Evolutionary conservation across 2,113 vertebrate genomes (phyloP), one percentile per base, ranked within the genome.

Genomic region (Tyrannus savana): DNA sequence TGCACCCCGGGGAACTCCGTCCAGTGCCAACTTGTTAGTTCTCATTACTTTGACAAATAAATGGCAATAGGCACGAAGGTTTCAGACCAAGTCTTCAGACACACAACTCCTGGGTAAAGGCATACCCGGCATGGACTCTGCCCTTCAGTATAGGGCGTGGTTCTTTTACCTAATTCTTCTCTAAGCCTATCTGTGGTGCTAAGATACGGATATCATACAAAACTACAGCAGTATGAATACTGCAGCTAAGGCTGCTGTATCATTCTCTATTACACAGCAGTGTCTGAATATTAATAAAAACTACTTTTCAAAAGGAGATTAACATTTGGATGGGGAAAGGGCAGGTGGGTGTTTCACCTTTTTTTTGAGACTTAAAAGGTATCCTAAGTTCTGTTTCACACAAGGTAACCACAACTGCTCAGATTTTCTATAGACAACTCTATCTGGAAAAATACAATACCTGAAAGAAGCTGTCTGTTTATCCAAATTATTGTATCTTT

Each of bases 381-480:
- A 69, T 50, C 35, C 73, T 67, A 63, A 81, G 87, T 71, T 79
- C 25, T 8, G 22, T 92, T 94, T 73, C 76, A 74, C 47, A 39
- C 68, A 64, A 72, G 39, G 35, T 72, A 94, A 80, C 28, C 66
- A 82, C 31, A 95, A 59, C 62, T 87, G 37, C 77, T 92, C 31
- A 85, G 68, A 91, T 97, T 95, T 89, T 86, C 71, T 95, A 84
- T 42, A 74, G 84, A 53, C 73, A 86, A 78, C 50, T 72, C 79
- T 18, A 63, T 94, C 93, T 94, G 90, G 84, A 88, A 91, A 96
- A 95, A 95, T 60, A 30, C 46, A 92, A 73, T 77, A 95, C 60
- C 79, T 92, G 90, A 95, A 97, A 95, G 50, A 95, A 97, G 58
- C 53, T 92, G 64, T 79, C 87, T 96, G 4, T 94, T 96, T 90